Evolutionary conservation across 2,113 vertebrate species (phyloP).

Genomic region (Tragelaphus buxtoni): DNA sequence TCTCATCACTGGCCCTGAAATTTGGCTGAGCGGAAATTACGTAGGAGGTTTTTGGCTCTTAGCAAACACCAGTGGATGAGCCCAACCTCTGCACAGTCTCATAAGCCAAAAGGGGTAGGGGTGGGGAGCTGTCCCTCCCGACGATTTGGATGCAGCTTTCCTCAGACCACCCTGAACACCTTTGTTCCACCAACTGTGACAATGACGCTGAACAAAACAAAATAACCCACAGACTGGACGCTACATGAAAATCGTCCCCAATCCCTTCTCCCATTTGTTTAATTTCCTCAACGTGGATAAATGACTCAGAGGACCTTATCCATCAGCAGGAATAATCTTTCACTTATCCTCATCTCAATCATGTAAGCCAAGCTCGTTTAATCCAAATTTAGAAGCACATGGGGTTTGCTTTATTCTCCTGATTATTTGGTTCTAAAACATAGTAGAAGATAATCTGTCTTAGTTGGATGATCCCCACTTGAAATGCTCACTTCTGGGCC

Average conservation of each 20-base stretch:
- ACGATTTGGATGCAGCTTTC: background rate
- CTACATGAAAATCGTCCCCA: background rate
- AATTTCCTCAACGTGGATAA: background rate
- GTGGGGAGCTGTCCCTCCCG: background rate
- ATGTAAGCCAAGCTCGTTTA: background rate
- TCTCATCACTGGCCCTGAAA: background rate
- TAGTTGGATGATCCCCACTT: background rate
- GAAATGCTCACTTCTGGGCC: background rate
- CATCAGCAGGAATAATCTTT: background rate
- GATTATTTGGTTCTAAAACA: background rate
- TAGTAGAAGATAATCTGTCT: background rate
- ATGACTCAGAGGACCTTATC: background rate
- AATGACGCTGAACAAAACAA: background rate
- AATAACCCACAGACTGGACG: background rate
- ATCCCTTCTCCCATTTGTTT: background rate
- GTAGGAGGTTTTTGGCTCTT: background rate
- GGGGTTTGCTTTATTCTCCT: background rate
- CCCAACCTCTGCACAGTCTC: background rate
- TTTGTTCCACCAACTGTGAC: background rate
- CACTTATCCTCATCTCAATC: background rate
- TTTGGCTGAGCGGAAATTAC: background rate
- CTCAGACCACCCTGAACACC: background rate
- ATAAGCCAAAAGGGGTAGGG: background rate
- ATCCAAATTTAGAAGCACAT: background rate
- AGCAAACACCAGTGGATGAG: background rate